phyloP scores from a whole-genome alignment of 1,140 invertebrate species.

The Batillaria attramentaria region DNA sequence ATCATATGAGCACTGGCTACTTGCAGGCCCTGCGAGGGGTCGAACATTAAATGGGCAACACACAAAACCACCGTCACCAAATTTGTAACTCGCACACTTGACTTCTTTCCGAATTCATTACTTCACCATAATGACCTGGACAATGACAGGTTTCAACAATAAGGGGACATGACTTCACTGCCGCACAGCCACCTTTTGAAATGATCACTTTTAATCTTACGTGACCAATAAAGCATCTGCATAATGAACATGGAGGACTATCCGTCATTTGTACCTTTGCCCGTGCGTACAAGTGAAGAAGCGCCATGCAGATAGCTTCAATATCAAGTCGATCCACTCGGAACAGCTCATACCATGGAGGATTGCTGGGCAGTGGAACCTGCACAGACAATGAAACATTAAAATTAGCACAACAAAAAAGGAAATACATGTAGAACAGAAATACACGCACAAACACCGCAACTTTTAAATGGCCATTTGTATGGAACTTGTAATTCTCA shows the following conservation, averaged over 20 bases:
- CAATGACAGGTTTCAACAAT: neutral
- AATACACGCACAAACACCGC: no score
- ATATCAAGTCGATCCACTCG: constrained; percentile 87
- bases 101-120: neutral
- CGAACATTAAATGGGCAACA: neutral
- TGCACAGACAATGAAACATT: constrained; percentile 49
- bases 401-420: no score
- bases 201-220: neutral
- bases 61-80: neutral
- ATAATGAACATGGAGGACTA: no score
- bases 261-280: constrained; percentile 57
- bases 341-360: constrained; percentile 91
- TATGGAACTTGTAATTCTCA: neutral
- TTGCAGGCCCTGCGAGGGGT: neutral
- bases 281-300: constrained; percentile 86
- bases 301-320: constrained; percentile 86
- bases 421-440: no score
- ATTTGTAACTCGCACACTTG: neutral
- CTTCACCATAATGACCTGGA: neutral
- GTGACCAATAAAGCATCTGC: neutral
- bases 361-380: constrained; percentile 87
- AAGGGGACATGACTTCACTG: no score
- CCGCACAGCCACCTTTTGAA: no score
- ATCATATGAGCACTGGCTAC: neutral
- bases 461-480: no score